A percentile compares a stretch with the other conserved stretches of the same genome.
Evolutionary conservation across 2,888 invertebrate species (phyloP).

Genomic region (Perdita meconis): DNA sequence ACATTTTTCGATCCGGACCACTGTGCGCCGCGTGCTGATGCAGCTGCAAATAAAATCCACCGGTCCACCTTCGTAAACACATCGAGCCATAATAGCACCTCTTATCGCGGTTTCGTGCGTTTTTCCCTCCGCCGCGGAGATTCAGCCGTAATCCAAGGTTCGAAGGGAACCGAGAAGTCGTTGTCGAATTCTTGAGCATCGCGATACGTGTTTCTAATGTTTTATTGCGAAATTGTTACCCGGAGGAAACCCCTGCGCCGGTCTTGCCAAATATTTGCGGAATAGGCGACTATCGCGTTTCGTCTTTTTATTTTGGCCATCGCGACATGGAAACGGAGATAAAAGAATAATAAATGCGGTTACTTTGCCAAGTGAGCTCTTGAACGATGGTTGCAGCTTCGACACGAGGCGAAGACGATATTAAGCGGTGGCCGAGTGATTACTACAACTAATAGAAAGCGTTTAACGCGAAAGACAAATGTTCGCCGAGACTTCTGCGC

Average conservation of each 20-base stretch:
- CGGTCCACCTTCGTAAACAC: conserved; percentile 47
- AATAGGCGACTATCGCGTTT: too few species aligned
- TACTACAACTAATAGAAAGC: background rate
- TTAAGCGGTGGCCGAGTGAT: too few species aligned
- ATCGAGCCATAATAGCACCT: conserved; percentile 36
- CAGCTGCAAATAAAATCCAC: conserved; percentile 52
- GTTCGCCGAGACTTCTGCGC: background rate
- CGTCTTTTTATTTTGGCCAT: too few species aligned
- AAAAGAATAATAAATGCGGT: too few species aligned
- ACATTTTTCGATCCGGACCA: too few species aligned
- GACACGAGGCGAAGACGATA: too few species aligned
- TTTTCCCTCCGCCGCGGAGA: background rate
- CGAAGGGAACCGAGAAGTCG: background rate
- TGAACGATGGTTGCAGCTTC: too few species aligned
- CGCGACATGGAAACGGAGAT: too few species aligned
- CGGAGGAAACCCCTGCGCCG: too few species aligned
- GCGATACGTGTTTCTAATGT: background rate
- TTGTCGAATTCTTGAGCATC: background rate
- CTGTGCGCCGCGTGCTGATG: conserved; percentile 47
- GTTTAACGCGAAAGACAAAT: background rate
- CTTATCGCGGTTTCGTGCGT: conserved; percentile 38
- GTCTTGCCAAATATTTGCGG: too few species aligned
- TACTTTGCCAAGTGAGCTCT: too few species aligned
- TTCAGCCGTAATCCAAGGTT: background rate
- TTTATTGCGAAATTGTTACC: too few species aligned